Percentiles rank a stretch among this genome's conserved stretches.
phyloP scores from a whole-genome alignment of 1,140 invertebrate genomes.

The Cyclina sinensis region DNA sequence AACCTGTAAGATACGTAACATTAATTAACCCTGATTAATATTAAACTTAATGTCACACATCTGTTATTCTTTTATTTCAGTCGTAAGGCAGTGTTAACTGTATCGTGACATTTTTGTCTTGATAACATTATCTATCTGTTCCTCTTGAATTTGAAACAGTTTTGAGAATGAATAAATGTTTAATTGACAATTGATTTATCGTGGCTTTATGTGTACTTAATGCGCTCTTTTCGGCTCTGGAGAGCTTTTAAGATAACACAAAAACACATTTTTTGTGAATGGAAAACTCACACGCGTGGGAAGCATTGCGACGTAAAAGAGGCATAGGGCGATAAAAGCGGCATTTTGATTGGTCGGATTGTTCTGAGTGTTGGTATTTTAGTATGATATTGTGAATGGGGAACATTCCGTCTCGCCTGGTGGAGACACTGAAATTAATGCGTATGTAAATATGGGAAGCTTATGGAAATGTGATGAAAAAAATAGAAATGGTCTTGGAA shows the following conservation, averaged over 20 bases:
- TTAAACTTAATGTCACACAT: background rate
- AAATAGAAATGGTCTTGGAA: background rate
- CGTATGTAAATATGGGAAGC: slow-evolving; percentile 2
- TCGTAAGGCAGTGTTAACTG: background rate
- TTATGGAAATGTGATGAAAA: slow-evolving; percentile 22
- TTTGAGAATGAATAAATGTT: background rate
- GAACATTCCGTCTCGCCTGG: slow-evolving; percentile 11
- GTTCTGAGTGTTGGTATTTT: background rate
- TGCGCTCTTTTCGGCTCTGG: slow-evolving; percentile 32
- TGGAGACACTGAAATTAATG: slow-evolving; percentile 33
- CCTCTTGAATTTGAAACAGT: background rate
- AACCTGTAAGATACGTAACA: too few species aligned
- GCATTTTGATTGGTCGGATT: slow-evolving; percentile 2
- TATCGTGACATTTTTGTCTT: background rate
- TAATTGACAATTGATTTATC: slow-evolving; percentile 35
- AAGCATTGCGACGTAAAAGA: slow-evolving; percentile 23
- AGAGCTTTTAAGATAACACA: slow-evolving; percentile 33
- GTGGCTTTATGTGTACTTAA: slow-evolving; percentile 18
- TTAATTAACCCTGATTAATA: too few species aligned
- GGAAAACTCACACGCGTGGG: slow-evolving; percentile 29
- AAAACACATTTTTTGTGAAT: slow-evolving; percentile 3
- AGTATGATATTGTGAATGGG: background rate
- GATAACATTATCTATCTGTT: background rate
- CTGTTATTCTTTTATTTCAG: background rate
- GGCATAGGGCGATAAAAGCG: background rate